Base-by-base conservation (phyloP, 2,113 vertebrate genomes). In the Poeciliopsis occidentalis region DNA sequence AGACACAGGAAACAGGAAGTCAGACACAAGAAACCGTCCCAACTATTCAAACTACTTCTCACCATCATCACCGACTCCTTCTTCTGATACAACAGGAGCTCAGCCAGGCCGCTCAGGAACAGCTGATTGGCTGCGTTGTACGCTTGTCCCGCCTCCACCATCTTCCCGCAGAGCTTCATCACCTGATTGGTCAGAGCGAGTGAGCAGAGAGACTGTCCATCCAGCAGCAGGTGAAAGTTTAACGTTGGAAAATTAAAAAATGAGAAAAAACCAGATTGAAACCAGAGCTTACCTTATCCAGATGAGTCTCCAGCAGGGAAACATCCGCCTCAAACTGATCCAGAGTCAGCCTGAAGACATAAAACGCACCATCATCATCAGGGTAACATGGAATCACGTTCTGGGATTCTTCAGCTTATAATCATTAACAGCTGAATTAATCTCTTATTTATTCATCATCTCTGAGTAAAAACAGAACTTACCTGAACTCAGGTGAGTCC, bases 401-500 rank as follows among this genome's bases (percentile, higher is more conserved):
- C 51, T 24, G 11, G 51, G 22, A n/a, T 34, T 54, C 8, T 24
- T 24, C 17, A 57, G 51, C 47, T 54, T 6, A 5, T 37, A 3
- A 37, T 37, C 10, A 37, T 3, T 57, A n/a, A 57, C 19, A 24
- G 22, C 24, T 57, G 8, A 57, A 54, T 54, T 54, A 6, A 24
- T 54, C 17, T 51, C 47, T 22, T 22, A 22, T 22, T 57, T 57
- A 57, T 24, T n/a, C 5, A n/a, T 57, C n/a, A 57, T 2, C 7
- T 54, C 51, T 8, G 24, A 11, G n/a, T n/a, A 57, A n/a, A 57
- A 57, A 8, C 8, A 10, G 51, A 57, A 24, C 1, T 57, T 57
- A 95, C 94, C 93, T 95, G 92, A 95, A 95, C 1, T 75, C 78
- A 39, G 94, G 94, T 12, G 94, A 94, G 80, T 95, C 93, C 64